Base-by-base conservation (phyloP, 1,140 invertebrate species). In the Pygmarrhopalites habei region DNA sequence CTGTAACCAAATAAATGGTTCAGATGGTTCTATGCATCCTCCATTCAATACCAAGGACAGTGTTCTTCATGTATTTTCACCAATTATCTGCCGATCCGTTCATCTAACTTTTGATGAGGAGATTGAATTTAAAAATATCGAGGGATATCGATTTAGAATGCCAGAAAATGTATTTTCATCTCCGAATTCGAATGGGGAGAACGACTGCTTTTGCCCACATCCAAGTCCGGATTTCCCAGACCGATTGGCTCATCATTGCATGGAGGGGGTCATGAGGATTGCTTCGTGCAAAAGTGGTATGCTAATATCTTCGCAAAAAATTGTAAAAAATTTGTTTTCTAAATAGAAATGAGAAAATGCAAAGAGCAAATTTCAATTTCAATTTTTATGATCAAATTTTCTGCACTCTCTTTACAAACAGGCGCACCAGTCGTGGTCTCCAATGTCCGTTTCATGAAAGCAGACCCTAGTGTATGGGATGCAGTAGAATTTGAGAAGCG, bases 21-120 rank as follows among this genome's bases (percentile, higher is more conserved):
- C 86, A 0, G 88, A 90, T 72, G 82, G 85, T 0, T 87, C 86
- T 0, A 82, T 90, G 4, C 90, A 89, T 73, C 80, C 86, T 2
- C 86, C 88, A 0, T 83, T 82, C 64, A 26, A 28, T 26, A 81
- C 78, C 75, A 66, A 67, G 30, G 43, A 67, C n/a, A 41, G 52
- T 23, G 25, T 53, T n/a, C 14, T 68, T 17, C 28, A 47, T 4
- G 41, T 71, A 29, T 73, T 70, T 41, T 65, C 47, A 29, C 21
- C 61, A 2, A 68, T 68, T 15, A 23, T 73, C 43, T 75, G 44
- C 68, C 85, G 84, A 68, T 82, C 84, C 0, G 74, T 89, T 19
- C 79, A 77, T 23, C 81, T 86, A 0, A 75, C 77, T 60, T 89
- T 79, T 71, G 76, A 81, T 44, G 77, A 77, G 51, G 82, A 84